A percentile compares a stretch with the other conserved stretches of the same genome.
phyloP scores from a whole-genome alignment of 1,140 invertebrate genomes.

The Calephelis nemesis region DNA sequence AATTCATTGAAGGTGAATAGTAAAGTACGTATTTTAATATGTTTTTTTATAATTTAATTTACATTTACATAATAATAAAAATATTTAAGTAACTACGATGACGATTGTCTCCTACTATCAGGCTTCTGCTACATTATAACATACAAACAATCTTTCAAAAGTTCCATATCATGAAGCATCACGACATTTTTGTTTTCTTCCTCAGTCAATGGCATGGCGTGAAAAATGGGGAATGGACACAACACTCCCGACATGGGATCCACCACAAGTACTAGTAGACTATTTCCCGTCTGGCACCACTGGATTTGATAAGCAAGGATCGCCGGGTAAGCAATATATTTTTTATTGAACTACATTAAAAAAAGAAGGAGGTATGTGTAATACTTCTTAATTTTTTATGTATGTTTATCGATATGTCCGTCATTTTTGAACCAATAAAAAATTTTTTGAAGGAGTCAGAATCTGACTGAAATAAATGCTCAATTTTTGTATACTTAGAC shows the following conservation, averaged over 20 bases:
- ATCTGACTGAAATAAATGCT: too few species aligned
- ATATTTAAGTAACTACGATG: too few species aligned
- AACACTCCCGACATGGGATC: conserved; percentile 82
- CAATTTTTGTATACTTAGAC: too few species aligned
- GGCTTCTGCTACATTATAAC: too few species aligned
- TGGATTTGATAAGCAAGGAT: conserved; percentile 92
- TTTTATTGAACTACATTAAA: background rate
- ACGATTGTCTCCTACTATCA: too few species aligned
- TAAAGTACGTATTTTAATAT: too few species aligned
- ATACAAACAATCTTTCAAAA: background rate
- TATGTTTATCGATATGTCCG: too few species aligned
- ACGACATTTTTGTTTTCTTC: conserved; percentile 28
- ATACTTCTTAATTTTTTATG: background rate
- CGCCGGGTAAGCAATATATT: conserved; percentile 81
- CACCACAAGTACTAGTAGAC: conserved; percentile 84
- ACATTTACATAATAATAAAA: too few species aligned
- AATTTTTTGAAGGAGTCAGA: too few species aligned
- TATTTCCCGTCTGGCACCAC: conserved; percentile 88
- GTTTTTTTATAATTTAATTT: too few species aligned
- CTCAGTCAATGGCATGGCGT: conserved; percentile 88
- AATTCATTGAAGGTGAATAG: too few species aligned
- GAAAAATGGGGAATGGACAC: conserved; percentile 88
- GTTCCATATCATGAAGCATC: background rate
- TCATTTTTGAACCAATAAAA: too few species aligned
- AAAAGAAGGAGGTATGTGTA: background rate